Base-by-base conservation (phyloP, 1,140 invertebrate genomes). In the Drosophila repleta region DNA sequence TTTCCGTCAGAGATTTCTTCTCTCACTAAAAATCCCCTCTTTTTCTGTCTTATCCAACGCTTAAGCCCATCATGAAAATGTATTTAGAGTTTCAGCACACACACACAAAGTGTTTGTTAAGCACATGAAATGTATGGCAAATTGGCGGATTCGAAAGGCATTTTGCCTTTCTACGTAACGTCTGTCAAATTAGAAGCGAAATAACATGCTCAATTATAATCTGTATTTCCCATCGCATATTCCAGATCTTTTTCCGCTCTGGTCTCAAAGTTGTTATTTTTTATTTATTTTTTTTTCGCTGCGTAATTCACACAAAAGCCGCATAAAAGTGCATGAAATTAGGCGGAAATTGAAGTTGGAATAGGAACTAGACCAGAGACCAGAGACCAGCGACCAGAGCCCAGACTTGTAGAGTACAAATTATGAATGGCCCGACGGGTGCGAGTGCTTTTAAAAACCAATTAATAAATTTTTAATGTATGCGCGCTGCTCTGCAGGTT, bases 391-490 rank as follows among this genome's bases (percentile, higher is more conserved):
- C 39, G 68, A 43, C 41, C 29, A 15, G 18, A 39, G 37, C 13
- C 37, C 39, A 10, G 39, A 43, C n/a, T 43, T 11, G 8, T 1
- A 35, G 32, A 64, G 41, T 32, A 58, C 52, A 61, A 82, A 82
- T 87, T 87, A 82, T 85, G 81, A 85, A 85, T 85, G 82, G 83
- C 78, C 24, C 78, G 55, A 76, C 83, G 83, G 83, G 83, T 82
- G 82, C 75, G 83, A 85, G 83, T 78, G 83, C 82, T 82, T 88
- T 87, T 87, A 87, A 87, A 87, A 87, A 82, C 82, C 82, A 87
- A 88, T 87, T 87, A 87, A 87, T 87, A 87, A 72, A 88, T 88
- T 87, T 87, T 75, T 88, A 87, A 87, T 87, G 83, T 82, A 88
- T 72, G 82, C 83, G 82, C 83, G 69, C 45, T 11, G 74, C 45